Evolutionary conservation across 2,888 invertebrate species (phyloP).

Genomic region (Aporophyla nigra): DNA sequence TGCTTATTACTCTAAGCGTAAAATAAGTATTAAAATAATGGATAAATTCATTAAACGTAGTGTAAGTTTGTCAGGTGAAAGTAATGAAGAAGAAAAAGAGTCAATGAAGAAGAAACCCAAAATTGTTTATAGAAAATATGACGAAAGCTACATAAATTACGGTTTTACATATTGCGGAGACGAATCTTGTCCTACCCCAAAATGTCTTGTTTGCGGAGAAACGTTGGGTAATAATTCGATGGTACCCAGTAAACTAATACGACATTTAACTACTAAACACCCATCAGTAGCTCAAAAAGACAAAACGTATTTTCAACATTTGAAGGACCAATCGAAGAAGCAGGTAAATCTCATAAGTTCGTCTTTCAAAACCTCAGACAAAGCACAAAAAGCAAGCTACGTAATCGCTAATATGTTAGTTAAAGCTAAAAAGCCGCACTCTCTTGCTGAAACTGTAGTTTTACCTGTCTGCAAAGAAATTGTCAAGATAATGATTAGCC

Average conservation of each 20-base stretch:
- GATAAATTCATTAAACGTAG: no score
- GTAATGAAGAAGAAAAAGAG: no score
- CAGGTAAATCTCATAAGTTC: slow-evolving; percentile 50
- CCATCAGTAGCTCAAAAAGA: slow-evolving; percentile 37
- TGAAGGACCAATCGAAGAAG: slow-evolving; percentile 57
- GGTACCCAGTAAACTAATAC: slow-evolving; percentile 17
- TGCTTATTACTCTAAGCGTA: no score
- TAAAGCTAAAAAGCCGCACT: slow-evolving; percentile 42
- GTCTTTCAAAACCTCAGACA: slow-evolving; percentile 47
- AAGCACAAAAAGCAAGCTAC: slow-evolving; percentile 49
- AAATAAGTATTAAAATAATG: no score
- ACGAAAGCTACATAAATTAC: background rate
- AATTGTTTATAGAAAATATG: no score
- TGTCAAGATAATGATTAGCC: slow-evolving; percentile 45
- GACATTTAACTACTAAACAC: slow-evolving; percentile 27
- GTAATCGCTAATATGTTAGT: slow-evolving; percentile 38
- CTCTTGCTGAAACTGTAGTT: slow-evolving; percentile 16
- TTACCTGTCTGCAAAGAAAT: slow-evolving; percentile 42
- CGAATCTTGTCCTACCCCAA: slow-evolving; percentile 1
- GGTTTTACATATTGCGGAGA: slow-evolving; percentile 2
- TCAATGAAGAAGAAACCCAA: no score
- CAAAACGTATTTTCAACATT: slow-evolving; percentile 44
- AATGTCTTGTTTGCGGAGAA: background rate
- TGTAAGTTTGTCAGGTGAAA: no score
- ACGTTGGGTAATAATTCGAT: slow-evolving; percentile 7